Conservation (phyloP, 1,140 invertebrate genomes). For the Oreohelix idahoensis region DNA sequence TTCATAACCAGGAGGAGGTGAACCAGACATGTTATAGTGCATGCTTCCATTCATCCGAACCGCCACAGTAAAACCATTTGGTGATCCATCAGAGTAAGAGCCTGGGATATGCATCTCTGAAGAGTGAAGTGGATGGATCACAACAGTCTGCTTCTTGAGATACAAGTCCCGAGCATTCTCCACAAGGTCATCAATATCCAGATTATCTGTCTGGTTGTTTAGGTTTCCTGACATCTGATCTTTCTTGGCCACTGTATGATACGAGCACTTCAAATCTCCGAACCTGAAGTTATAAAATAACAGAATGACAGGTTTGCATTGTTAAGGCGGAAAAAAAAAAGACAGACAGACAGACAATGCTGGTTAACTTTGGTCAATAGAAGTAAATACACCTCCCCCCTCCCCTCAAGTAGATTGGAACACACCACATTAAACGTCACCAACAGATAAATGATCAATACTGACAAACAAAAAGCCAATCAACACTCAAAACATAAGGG, state of each 20-base stretch:
- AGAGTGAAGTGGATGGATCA: slow-evolving; percentile 30
- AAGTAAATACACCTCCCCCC: too few species aligned
- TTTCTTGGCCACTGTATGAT: slow-evolving; percentile 79
- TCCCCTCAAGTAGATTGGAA: too few species aligned
- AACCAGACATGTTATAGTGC: slow-evolving; percentile 28
- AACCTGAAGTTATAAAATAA: too few species aligned
- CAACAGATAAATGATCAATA: too few species aligned
- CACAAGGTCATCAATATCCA: slow-evolving; percentile 58
- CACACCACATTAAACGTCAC: too few species aligned
- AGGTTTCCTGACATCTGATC: slow-evolving; percentile 73
- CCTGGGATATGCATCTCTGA: slow-evolving; percentile 35
- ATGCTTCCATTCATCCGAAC: slow-evolving; percentile 37
- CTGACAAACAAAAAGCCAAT: too few species aligned
- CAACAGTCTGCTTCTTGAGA: slow-evolving; percentile 35
- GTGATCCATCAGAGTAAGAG: slow-evolving; percentile 28
- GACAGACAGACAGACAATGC: too few species aligned
- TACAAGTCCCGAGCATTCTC: slow-evolving; percentile 41
- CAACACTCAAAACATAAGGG: too few species aligned
- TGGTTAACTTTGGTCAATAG: too few species aligned
- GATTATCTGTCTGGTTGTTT: slow-evolving; percentile 69
- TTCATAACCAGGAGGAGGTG: slow-evolving; percentile 15
- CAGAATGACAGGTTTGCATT: too few species aligned
- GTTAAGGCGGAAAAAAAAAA: too few species aligned
- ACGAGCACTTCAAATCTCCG: slow-evolving; percentile 80
- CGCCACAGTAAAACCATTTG: slow-evolving; percentile 20